Base-by-base conservation (phyloP, 1,140 invertebrate species). In the Heliconius himera region DNA sequence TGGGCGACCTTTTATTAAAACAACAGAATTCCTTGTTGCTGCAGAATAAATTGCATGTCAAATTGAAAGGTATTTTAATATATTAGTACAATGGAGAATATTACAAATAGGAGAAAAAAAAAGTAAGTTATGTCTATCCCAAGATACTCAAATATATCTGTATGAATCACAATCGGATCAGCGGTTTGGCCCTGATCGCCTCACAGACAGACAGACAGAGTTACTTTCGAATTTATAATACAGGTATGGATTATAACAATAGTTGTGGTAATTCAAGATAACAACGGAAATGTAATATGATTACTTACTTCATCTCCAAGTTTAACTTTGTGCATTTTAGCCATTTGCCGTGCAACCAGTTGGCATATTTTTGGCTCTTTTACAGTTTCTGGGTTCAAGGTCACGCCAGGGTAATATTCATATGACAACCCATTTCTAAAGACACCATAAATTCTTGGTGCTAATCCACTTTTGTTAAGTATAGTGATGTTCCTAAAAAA, bases 361-460 rank as follows among this genome's bases (percentile, higher is more conserved):
- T 95, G 94, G 94, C 97, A 98, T 80, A 99, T 96, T 85, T 96
- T 92, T 36, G 96, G 95, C 72, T 97, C 94, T 80, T 96, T 93
- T 6, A 99, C 97, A 81, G 95, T 96, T 51, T 97, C 95, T 29
- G 95, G 93, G 82, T 96, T 97, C 16, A 99, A 90, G 26, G 97
- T 97, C 77, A 96, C 95, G 51, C 99, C 99, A 83, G 97, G 96
- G 82, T 98, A 96, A 95, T 97, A 99, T 94, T 98, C 97, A 93
- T 99, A 99, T 26, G 97, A 97, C 80, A 99, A 95, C 33, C 99
- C 99, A 95, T 99, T 99, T 81, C 97, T 96, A 95, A 99, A 99
- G 38, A 97, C 97, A 66, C 98, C 98, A 95, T 98, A 99, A 54
- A 99, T 94, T 74, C 96, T 96, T 76, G 98, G 97, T 82, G 98